Evolutionary conservation across 2,113 vertebrate genomes (phyloP), one percentile per base, ranked within the genome.

Genomic region (Suncus etruscus): DNA sequence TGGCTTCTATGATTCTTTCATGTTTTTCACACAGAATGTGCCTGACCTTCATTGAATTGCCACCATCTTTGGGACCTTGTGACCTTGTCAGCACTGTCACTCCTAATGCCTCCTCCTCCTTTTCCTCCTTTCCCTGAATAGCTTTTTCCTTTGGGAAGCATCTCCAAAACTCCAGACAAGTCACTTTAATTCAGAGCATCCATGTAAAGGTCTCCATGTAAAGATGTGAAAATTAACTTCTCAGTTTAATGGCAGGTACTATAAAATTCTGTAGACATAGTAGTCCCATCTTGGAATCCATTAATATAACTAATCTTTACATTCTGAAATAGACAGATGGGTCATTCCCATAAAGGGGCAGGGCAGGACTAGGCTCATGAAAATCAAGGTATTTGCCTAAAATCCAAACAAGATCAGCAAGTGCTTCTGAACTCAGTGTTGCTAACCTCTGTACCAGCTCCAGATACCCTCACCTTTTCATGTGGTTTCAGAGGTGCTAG

Each of bases 211-310:
- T 11, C 5, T 84, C 27, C 25, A 6, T 27, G n/a, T 70, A 50
- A 82, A 24, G 61, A 82, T 75, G 66, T 5, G 39, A 39, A 73
- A n/a, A 25, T 77, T 87, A 73, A 69, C 50, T 74, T 95, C 27
- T 78, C 7, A 32, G 11, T 86, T 22, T n/a, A 51, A 8, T 69
- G 39, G n/a, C 2, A 47, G 45, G 6, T 50, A 86, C 16, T 45
- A 63, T 76, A 80, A 83, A 29, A 54, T 48, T 22, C 58, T 61
- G 20, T 85, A 22, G 14, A 70, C 8, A 3, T 50, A 51, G 11
- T 10, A 50, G 45, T 74, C 39, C 70, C n/a, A 2, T 39, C 58
- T 8, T 20, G 58, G 18, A 20, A 61, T 48, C 29, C 39, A 54
- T 54, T 66, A 45, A 50, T 82, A 47, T 61, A 50, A 75, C 18